Conservation (phyloP, 2,113 vertebrate species). For the Opisthocomus hoazin region DNA sequence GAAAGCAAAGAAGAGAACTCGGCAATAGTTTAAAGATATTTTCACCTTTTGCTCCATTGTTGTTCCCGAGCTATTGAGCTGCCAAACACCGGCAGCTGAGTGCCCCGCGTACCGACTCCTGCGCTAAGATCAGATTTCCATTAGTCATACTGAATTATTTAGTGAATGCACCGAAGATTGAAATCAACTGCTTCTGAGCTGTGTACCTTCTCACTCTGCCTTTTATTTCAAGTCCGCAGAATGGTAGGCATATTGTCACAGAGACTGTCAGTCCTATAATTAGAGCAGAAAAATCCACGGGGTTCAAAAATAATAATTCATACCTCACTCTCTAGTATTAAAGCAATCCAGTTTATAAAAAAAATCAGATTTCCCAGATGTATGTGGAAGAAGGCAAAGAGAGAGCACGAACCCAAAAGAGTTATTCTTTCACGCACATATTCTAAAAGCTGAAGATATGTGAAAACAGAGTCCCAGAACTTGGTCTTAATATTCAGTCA, state of each 20-base stretch:
- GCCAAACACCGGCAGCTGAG: conserved; percentile 2
- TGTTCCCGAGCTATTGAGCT: conserved; percentile 48
- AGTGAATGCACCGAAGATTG: conserved; percentile 46
- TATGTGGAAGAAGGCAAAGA: rapidly evolving
- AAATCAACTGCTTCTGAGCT: conserved; percentile 30
- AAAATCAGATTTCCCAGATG: not conserved
- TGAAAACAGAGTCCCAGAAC: not conserved
- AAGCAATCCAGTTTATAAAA: not conserved
- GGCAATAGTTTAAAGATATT: conserved; percentile 46
- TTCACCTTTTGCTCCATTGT: conserved; percentile 53
- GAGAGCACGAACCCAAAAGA: not conserved
- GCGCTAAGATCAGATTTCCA: conserved; percentile 62
- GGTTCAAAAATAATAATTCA: not conserved
- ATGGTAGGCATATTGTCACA: not conserved
- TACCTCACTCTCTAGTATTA: not conserved
- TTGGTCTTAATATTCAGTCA: not conserved
- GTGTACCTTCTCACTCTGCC: not conserved
- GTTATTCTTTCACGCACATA: not conserved
- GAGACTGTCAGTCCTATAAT: not conserved
- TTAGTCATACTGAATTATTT: conserved; percentile 78
- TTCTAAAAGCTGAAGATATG: not conserved
- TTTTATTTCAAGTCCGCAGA: not conserved
- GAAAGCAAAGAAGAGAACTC: conserved; percentile 35
- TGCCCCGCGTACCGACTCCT: not conserved
- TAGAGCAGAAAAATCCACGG: not conserved